Conservation (phyloP, 2,888 invertebrate species). For the Alentia gelatinosa region DNA sequence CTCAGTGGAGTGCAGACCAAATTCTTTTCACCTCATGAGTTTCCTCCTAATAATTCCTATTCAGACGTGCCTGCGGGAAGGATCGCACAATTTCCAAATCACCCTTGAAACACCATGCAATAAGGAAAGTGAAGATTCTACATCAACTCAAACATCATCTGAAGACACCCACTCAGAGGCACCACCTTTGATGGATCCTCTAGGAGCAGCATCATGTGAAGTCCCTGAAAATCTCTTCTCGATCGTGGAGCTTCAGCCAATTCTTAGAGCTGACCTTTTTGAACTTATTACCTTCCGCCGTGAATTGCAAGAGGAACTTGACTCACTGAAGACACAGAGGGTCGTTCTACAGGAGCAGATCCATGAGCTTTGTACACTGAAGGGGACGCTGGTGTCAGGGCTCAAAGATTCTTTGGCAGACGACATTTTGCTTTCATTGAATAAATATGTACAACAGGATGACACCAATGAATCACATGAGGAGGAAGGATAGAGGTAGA, state of each 20-base stretch:
- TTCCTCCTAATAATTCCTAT: no score
- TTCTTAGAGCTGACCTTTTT: not conserved
- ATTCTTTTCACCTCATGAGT: no score
- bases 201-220: no score
- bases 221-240: not conserved
- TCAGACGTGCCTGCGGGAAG: no score
- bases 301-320: not conserved
- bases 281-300: not conserved
- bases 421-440: not conserved
- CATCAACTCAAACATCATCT: no score
- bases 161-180: no score
- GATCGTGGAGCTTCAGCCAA: not conserved
- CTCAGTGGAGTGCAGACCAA: no score
- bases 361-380: not conserved
- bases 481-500: not conserved
- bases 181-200: no score
- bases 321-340: not conserved
- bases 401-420: not conserved
- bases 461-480: not conserved
- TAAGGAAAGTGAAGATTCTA: no score
- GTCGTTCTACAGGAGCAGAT: not conserved
- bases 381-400: not conserved
- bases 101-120: no score
- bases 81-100: no score
- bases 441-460: not conserved